Conservation (phyloP, 1,140 invertebrate genomes). For the Pentalonia nigronervosa region DNA sequence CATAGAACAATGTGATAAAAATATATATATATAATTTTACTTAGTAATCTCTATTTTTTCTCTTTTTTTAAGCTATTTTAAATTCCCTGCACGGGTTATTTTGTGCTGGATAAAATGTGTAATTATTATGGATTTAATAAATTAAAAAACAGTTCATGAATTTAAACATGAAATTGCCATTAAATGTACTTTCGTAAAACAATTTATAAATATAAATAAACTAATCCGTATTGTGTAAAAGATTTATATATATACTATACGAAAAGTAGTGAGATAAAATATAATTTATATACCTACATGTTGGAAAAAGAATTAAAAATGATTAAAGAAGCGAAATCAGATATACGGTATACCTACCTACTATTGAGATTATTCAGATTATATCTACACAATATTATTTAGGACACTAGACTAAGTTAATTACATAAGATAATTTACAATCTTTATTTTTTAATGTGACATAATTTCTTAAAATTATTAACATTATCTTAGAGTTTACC, state of each 20-base stretch:
- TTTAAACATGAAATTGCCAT: conserved; percentile 11
- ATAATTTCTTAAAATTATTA: neutral
- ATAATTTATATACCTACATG: neutral
- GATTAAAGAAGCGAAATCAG: neutral
- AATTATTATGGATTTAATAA: conserved; percentile 21
- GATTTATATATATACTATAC: neutral
- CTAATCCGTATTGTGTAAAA: neutral
- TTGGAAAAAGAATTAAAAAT: neutral
- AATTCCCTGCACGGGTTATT: neutral
- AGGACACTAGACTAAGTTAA: neutral
- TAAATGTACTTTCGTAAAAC: neutral
- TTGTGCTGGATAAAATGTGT: neutral
- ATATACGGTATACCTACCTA: neutral
- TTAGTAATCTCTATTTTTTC: neutral
- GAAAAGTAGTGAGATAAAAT: neutral
- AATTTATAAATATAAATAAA: neutral
- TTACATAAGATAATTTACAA: neutral
- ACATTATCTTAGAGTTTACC: too few relatives aligned
- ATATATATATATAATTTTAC: neutral
- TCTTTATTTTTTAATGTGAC: neutral
- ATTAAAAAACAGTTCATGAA: neutral
- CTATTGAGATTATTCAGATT: neutral
- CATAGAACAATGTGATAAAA: neutral
- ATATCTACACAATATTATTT: neutral
- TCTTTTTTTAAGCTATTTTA: neutral